These are phyloP conservation scores for Silurus glanis DNA, from an alignment of 2,113 vertebrate genomes.

Conservation along the genomic window DNA sequence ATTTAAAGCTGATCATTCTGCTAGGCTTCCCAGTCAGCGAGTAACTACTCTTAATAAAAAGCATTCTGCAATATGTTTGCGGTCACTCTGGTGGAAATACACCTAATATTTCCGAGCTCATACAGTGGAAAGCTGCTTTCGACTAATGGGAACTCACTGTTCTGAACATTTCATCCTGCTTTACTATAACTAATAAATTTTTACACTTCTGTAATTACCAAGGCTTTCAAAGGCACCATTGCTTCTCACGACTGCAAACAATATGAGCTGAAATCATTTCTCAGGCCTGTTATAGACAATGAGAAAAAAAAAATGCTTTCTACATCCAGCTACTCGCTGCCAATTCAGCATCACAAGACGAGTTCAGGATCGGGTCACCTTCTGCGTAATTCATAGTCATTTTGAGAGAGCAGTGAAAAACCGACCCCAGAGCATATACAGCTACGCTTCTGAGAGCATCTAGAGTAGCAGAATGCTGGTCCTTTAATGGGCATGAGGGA, in stretches of 20 bases:
- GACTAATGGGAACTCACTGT: not conserved
- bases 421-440: not conserved
- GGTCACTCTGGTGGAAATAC: too few relatives aligned
- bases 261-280: not conserved
- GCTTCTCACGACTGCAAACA: not conserved
- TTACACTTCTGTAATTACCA: not conserved
- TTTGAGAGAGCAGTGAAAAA: not conserved
- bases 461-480: not conserved
- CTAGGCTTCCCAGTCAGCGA: too few relatives aligned
- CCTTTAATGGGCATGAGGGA: not conserved
- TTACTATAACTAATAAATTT: not conserved
- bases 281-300: not conserved
- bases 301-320: not conserved
- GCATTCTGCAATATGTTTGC: too few relatives aligned
- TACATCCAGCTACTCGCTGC: not conserved
- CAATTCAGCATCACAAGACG: not conserved
- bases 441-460: conserved; percentile 1
- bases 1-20: not conserved
- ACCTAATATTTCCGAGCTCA: not conserved
- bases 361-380: conserved; percentile 31
- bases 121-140: not conserved
- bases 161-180: not conserved
- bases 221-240: not conserved
- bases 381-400: not conserved
- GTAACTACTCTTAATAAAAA: too few relatives aligned